Conservation (phyloP, 2,888 invertebrate genomes). For the Serrognathus titanus region DNA sequence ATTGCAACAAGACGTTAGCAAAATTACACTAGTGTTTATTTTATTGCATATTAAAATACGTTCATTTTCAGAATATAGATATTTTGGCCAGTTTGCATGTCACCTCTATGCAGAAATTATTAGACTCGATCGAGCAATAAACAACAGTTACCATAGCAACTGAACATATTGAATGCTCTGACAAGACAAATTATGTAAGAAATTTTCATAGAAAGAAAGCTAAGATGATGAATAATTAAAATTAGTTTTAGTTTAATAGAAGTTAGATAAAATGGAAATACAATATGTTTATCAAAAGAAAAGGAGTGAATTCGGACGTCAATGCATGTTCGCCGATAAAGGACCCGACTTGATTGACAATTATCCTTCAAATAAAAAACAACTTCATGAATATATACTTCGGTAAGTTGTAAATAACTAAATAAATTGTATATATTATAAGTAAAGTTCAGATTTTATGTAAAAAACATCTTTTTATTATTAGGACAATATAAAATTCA, state of each 20-base stretch:
- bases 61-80: constrained; percentile 2
- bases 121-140: background rate
- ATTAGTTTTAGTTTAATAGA: constrained; percentile 1
- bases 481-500: too few species aligned
- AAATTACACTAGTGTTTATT: background rate
- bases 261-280: constrained; percentile 46
- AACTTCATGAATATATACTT: constrained; percentile 35
- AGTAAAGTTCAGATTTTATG: too few species aligned
- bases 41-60: background rate
- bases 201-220: background rate
- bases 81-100: too few species aligned
- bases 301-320: constrained; percentile 68
- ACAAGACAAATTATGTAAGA: background rate
- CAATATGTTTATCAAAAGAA: constrained; percentile 63
- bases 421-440: background rate
- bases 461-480: too few species aligned
- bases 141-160: background rate
- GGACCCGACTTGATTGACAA: constrained; percentile 63
- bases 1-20: constrained; percentile 7
- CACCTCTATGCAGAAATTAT: background rate
- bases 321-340: constrained; percentile 66
- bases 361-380: constrained; percentile 58
- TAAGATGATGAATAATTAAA: background rate
- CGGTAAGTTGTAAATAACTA: constrained; percentile 26
- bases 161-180: constrained; percentile 9